A percentile compares a stretch with the other conserved stretches of the same genome.
Evolutionary conservation across 2,888 invertebrate genomes (phyloP).

Genomic region (Nasonovia ribisnigri): DNA sequence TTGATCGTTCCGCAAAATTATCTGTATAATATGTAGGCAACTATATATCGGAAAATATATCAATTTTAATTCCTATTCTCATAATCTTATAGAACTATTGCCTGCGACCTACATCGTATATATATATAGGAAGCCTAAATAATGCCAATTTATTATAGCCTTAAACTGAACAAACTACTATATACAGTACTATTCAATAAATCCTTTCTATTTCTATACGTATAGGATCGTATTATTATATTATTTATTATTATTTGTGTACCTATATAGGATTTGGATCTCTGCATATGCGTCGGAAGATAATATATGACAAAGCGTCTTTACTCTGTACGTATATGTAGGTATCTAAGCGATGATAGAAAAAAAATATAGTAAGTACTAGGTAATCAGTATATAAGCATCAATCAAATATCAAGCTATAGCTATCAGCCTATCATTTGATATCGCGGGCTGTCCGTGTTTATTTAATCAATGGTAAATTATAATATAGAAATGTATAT

Average conservation of each 20-base stretch:
- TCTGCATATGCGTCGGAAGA: neutral
- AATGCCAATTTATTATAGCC: neutral
- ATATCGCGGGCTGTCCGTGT: neutral
- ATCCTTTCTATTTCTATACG: neutral
- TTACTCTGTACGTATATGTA: neutral
- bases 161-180: neutral
- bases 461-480: neutral
- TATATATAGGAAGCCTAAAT: neutral
- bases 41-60: neutral
- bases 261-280: neutral
- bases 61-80: neutral
- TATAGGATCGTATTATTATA: neutral
- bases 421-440: neutral
- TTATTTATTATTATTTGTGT: neutral
- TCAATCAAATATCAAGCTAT: neutral
- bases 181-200: neutral
- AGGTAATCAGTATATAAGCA: neutral
- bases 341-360: neutral
- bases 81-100: neutral
- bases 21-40: neutral
- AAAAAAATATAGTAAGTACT: neutral
- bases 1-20: neutral
- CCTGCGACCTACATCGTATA: too few relatives aligned
- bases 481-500: neutral
- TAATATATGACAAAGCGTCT: neutral